Evolutionary conservation across 2,888 invertebrate species (phyloP).

Genomic region (Sarcophaga carnaria): DNA sequence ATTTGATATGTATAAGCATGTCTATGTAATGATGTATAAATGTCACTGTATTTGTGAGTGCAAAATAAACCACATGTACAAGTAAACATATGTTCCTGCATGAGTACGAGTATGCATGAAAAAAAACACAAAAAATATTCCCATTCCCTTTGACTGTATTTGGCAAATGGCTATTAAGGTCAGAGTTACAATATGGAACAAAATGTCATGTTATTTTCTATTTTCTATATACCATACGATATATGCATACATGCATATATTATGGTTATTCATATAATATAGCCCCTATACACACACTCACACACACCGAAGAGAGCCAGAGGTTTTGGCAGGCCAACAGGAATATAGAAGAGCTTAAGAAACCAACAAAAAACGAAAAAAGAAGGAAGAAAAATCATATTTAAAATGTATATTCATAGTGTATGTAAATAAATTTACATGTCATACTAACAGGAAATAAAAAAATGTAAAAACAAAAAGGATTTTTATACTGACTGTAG

Average conservation of each 20-base stretch:
- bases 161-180: conserved; percentile 60
- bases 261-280: not conserved
- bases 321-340: not conserved
- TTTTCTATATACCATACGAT: conserved; percentile 19
- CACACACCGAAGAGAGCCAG: not conserved
- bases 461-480: too few relatives aligned
- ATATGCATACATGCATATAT: not conserved
- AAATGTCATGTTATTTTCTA: conserved; percentile 41
- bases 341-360: not conserved
- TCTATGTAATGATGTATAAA: not conserved
- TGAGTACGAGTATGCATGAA: not conserved
- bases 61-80: not conserved
- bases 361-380: not conserved
- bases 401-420: not conserved
- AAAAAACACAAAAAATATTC: not conserved
- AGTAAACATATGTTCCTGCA: not conserved
- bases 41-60: not conserved
- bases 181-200: conserved; percentile 54
- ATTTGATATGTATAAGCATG: conserved; percentile 19
- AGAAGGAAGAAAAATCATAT: not conserved
- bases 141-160: conserved; percentile 18
- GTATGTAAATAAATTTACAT: not conserved
- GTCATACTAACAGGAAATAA: not conserved
- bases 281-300: not conserved
- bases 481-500: too few relatives aligned